Percentiles rank a stretch among this genome's conserved stretches.
Evolutionary conservation across 1,140 invertebrate species (phyloP).

Genomic region (Musca vetustissima): DNA sequence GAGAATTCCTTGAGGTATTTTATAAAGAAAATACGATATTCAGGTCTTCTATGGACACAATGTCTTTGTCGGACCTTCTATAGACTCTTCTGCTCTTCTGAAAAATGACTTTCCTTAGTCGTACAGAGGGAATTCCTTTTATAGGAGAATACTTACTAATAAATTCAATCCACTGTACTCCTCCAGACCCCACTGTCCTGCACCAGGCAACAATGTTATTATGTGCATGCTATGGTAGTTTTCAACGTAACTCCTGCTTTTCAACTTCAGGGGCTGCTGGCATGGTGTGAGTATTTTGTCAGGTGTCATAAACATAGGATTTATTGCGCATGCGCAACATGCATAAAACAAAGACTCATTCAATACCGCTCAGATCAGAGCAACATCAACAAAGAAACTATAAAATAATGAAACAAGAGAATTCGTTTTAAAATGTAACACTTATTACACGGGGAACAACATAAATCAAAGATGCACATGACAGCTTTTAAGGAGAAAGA

Average conservation of each 20-base stretch:
- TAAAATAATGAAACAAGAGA: neutral
- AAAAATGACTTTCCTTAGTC: no score
- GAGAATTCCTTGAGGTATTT: no score
- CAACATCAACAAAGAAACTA: slow-evolving; percentile 1
- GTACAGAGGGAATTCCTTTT: no score
- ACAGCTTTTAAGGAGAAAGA: neutral
- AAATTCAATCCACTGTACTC: no score
- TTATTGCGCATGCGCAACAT: slow-evolving; percentile 53
- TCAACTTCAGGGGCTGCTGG: slow-evolving; percentile 1
- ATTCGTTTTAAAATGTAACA: slow-evolving; percentile 20
- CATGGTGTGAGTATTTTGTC: slow-evolving; percentile 48
- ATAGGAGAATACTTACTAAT: no score
- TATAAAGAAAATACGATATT: no score
- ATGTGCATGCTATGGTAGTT: no score
- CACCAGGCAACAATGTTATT: no score
- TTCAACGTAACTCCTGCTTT: neutral
- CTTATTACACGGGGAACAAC: slow-evolving; percentile 22
- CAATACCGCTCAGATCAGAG: neutral
- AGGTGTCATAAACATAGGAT: slow-evolving; percentile 55
- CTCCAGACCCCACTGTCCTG: no score
- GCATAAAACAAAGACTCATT: neutral
- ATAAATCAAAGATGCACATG: slow-evolving; percentile 26
- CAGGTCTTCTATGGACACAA: no score
- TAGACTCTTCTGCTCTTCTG: no score
- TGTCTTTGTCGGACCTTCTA: no score